phyloP scores from a whole-genome alignment of 2,113 vertebrate genomes.

The Hippolais icterina region DNA sequence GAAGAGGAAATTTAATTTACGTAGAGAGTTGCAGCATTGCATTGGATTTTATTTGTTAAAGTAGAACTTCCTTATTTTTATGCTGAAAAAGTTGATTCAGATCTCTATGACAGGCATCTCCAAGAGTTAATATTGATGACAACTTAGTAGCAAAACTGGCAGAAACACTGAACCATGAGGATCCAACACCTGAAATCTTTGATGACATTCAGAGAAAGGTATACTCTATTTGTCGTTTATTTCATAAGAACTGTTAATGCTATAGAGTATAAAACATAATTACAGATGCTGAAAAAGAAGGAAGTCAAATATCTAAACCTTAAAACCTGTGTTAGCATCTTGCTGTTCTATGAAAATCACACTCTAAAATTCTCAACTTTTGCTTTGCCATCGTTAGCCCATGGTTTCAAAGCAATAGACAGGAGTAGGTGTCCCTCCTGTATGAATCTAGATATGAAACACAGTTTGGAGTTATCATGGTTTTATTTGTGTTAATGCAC shows the following conservation, averaged over 20 bases:
- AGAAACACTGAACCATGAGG: slow-evolving; percentile 91
- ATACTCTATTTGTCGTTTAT: background rate
- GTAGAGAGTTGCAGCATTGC: background rate
- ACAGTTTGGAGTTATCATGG: background rate
- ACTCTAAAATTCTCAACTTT: background rate
- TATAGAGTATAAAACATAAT: background rate
- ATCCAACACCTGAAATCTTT: slow-evolving; percentile 96
- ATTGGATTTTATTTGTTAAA: background rate
- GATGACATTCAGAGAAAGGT: slow-evolving; percentile 98
- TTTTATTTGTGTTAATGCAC: background rate
- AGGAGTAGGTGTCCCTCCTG: background rate
- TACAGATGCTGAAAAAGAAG: background rate
- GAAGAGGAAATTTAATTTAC: background rate
- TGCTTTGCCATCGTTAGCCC: background rate
- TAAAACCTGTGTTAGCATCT: background rate
- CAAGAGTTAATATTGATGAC: slow-evolving; percentile 92
- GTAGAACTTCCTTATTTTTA: background rate
- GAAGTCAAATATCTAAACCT: background rate
- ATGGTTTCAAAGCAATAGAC: background rate
- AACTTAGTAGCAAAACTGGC: slow-evolving; percentile 83
- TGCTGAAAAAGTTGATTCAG: slow-evolving; percentile 26
- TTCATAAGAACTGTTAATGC: background rate
- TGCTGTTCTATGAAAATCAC: background rate
- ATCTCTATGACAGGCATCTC: slow-evolving; percentile 85
- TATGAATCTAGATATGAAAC: background rate